These are phyloP conservation scores for Turdus rufiventris DNA, from an alignment of 2,113 vertebrate genomes.

Conservation along the genomic window DNA sequence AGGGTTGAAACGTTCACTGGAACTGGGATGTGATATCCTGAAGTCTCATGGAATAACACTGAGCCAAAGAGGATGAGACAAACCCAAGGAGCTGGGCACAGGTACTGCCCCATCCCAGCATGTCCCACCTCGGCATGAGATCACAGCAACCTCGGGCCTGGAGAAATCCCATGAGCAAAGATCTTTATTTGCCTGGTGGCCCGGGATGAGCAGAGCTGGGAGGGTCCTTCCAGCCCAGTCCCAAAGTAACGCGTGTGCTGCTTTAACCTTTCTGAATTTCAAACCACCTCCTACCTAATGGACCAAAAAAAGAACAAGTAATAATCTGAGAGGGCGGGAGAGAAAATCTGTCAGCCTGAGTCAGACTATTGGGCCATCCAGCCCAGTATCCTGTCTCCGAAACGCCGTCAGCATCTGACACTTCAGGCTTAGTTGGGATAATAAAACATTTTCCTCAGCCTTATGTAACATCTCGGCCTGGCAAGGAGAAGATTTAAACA, in stretches of 20 bases:
- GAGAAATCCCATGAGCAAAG: neutral
- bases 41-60: neutral
- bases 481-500: slow-evolving; percentile 58
- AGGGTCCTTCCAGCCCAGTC: neutral
- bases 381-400: slow-evolving; percentile 52
- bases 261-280: slow-evolving; percentile 46
- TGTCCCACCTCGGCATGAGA: neutral
- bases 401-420: slow-evolving; percentile 57
- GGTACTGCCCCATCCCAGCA: neutral
- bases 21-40: neutral
- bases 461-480: slow-evolving; percentile 62
- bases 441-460: slow-evolving; percentile 66
- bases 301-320: slow-evolving; percentile 51
- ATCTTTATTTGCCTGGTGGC: neutral
- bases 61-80: neutral
- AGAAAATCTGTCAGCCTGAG: slow-evolving; percentile 56
- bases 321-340: slow-evolving; percentile 45
- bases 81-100: neutral
- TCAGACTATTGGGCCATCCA: slow-evolving; percentile 58
- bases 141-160: neutral
- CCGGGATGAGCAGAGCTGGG: neutral
- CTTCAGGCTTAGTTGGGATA: slow-evolving; percentile 44
- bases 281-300: slow-evolving; percentile 44
- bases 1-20: neutral
- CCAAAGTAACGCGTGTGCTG: neutral